A percentile compares a stretch with the other conserved stretches of the same genome.
phyloP scores from a whole-genome alignment of 2,888 invertebrate genomes.

The Encarsia formosa region DNA sequence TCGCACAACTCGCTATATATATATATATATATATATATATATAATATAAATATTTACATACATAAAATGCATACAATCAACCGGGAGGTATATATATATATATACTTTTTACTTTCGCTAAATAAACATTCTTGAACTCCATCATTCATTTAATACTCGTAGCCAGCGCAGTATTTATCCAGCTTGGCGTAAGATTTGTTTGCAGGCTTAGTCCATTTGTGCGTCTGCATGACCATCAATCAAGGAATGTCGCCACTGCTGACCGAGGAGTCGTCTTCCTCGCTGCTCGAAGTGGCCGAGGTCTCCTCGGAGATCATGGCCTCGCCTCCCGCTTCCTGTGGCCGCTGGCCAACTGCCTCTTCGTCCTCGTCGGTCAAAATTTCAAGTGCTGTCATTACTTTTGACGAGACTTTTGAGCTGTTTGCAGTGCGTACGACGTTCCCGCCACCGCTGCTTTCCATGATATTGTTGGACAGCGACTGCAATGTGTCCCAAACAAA shows the following conservation, averaged over 20 bases:
- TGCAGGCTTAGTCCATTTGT: constrained; percentile 16
- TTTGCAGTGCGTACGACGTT: background rate
- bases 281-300: constrained; percentile 47
- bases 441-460: constrained; percentile 1
- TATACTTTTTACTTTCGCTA: background rate
- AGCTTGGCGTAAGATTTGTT: constrained; percentile 3
- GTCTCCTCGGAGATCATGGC: constrained; percentile 62
- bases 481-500: constrained; percentile 26
- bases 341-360: constrained; percentile 56
- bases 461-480: constrained; percentile 24
- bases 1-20: background rate
- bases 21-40: background rate
- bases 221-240: constrained; percentile 27
- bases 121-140: background rate
- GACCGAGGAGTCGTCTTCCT: constrained; percentile 48
- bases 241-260: constrained; percentile 47
- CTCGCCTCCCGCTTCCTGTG: constrained; percentile 67
- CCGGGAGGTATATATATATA: background rate
- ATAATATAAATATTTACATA: background rate
- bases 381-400: constrained; percentile 41
- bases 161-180: constrained; percentile 8
- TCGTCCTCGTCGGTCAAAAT: constrained; percentile 33
- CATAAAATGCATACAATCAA: background rate
- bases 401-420: constrained; percentile 42
- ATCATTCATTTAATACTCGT: constrained; percentile 13